phyloP scores from a whole-genome alignment of 2,888 invertebrate genomes.

The Lycaena phlaeas region DNA sequence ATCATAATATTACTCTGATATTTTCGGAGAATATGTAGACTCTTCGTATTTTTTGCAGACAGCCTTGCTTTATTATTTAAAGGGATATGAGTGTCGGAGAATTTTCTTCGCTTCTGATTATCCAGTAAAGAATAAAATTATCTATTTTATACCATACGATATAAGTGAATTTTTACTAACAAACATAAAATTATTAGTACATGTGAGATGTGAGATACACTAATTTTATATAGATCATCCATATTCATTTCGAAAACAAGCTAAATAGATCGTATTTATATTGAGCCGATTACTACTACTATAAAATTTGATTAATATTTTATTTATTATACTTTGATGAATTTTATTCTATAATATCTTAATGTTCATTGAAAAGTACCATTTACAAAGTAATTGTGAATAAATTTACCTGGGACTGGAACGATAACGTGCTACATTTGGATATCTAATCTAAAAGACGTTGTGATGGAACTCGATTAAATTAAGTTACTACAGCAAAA shows the following conservation, averaged over 20 bases:
- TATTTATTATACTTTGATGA: too few relatives aligned
- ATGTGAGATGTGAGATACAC: too few relatives aligned
- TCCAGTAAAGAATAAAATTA: background rate
- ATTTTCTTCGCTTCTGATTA: background rate
- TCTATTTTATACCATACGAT: background rate
- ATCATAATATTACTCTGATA: background rate
- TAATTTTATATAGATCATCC: too few relatives aligned
- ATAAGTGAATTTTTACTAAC: too few relatives aligned
- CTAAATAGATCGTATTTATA: too few relatives aligned
- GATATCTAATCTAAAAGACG: conserved; percentile 50
- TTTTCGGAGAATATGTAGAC: background rate
- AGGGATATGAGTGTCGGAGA: background rate
- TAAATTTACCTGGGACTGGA: background rate
- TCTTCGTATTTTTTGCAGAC: background rate
- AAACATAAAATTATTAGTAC: too few relatives aligned
- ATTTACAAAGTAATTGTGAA: too few relatives aligned
- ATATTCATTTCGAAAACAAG: too few relatives aligned
- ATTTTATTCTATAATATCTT: too few relatives aligned
- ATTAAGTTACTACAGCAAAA: conserved; percentile 68
- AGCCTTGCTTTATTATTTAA: background rate
- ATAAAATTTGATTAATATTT: too few relatives aligned
- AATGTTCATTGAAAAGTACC: too few relatives aligned
- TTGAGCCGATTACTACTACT: too few relatives aligned
- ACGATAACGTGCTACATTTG: conserved; percentile 18
- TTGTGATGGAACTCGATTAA: conserved; percentile 64